Conservation (phyloP, 2,797 vertebrate genomes). For the Sebastes baramenuke region DNA sequence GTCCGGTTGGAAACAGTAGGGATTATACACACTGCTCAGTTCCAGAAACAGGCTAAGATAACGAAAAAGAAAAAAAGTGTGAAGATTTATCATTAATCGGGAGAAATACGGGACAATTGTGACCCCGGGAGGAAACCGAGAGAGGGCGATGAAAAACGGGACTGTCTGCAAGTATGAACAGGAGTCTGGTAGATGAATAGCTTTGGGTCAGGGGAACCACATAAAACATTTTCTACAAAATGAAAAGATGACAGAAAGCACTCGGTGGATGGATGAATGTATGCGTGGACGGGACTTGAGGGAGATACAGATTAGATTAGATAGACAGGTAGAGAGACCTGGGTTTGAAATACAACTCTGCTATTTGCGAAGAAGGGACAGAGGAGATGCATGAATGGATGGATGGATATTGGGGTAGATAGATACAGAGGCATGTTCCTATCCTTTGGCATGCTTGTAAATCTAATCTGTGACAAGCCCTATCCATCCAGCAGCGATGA, state of each 20-base stretch:
- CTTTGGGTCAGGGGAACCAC: background rate
- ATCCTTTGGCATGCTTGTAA: constrained; percentile 12
- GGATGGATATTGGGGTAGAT: background rate
- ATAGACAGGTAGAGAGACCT: background rate
- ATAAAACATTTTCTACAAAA: constrained; percentile 6
- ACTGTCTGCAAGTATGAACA: too few species aligned
- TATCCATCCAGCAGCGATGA: background rate
- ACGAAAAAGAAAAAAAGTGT: too few species aligned
- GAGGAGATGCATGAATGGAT: background rate
- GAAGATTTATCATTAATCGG: too few species aligned
- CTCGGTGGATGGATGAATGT: background rate
- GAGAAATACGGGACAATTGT: too few species aligned
- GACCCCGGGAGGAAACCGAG: too few species aligned
- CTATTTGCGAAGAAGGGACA: background rate
- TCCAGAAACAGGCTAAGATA: too few species aligned
- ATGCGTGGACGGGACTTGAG: background rate
- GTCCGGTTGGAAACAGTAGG: too few species aligned
- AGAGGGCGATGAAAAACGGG: too few species aligned
- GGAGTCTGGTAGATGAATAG: background rate
- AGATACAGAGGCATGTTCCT: constrained; percentile 2
- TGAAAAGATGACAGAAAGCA: constrained; percentile 15
- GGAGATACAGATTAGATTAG: constrained; percentile 16
- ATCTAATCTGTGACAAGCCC: constrained; percentile 22
- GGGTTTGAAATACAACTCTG: background rate
- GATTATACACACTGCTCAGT: too few species aligned